Conservation (phyloP, 1,140 invertebrate species). For the Sitobion miscanthi region DNA sequence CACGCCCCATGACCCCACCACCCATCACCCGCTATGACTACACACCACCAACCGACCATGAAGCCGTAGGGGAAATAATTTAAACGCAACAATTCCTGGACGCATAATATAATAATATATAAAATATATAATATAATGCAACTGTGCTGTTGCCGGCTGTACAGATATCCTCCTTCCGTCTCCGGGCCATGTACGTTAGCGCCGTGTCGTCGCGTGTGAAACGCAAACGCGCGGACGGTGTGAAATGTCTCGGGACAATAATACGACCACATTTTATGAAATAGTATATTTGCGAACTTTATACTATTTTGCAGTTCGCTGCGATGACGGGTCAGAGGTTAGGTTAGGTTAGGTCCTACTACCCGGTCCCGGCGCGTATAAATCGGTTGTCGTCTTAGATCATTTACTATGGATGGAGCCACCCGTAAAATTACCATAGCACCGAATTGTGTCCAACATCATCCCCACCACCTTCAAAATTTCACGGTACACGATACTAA, state of each 20-base stretch:
- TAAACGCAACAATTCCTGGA: neutral
- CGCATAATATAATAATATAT: neutral
- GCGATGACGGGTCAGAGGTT: neutral
- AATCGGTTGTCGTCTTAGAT: neutral
- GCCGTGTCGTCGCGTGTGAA: neutral
- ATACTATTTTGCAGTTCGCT: neutral
- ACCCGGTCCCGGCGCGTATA: neutral
- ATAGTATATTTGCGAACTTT: too few species aligned
- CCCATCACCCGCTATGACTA: neutral
- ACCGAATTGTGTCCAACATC: too few species aligned
- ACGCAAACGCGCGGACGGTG: neutral
- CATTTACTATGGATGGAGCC: too few species aligned
- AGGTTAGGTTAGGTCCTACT: too few species aligned
- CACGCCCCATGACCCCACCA: neutral
- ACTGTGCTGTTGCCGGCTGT: neutral
- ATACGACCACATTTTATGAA: too few species aligned
- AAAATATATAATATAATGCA: neutral
- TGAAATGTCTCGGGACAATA: too few species aligned
- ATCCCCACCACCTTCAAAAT: too few species aligned
- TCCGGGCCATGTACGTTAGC: neutral
- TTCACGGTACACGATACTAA: too few species aligned
- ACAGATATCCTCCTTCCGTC: neutral
- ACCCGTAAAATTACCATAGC: too few species aligned
- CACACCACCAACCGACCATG: too few species aligned
- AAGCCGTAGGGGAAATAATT: neutral